Percentiles rank a stretch among this genome's conserved stretches.
Conservation (phyloP, 2,797 vertebrate species). For the Phalloptychus januarius region DNA sequence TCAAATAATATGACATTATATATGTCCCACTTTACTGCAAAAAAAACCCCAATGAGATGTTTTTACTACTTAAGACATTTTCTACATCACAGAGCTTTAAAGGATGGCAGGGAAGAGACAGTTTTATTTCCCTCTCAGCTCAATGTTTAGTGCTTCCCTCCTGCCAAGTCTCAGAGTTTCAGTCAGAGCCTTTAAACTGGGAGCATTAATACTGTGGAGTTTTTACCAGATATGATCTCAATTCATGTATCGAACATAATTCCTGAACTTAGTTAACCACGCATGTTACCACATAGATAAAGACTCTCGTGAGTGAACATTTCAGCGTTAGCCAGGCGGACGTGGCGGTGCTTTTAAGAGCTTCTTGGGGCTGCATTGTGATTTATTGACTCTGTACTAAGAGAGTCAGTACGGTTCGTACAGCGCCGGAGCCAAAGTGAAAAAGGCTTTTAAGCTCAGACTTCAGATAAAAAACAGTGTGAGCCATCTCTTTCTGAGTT, state of each 20-base stretch:
- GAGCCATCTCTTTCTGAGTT: constrained; percentile 13
- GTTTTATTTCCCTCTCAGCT: neutral
- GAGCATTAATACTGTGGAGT: constrained; percentile 34
- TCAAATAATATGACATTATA: neutral
- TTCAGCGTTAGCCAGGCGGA: constrained; percentile 33
- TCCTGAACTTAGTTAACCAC: constrained; percentile 24
- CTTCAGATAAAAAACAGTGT: constrained; percentile 33
- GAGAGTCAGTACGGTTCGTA: constrained; percentile 41
- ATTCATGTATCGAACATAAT: constrained; percentile 31
- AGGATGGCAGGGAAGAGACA: neutral
- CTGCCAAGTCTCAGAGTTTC: no score
- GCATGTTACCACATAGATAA: constrained; percentile 17
- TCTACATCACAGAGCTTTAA: neutral
- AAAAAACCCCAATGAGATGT: neutral
- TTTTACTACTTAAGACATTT: neutral
- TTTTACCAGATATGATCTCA: constrained; percentile 47
- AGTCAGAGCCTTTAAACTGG: constrained; percentile 42
- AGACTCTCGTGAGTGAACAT: neutral
- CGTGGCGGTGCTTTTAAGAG: constrained; percentile 26
- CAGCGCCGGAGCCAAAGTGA: constrained; percentile 31
- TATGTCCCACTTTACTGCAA: neutral
- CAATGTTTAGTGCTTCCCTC: constrained; percentile 44
- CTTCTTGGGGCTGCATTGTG: constrained; percentile 35
- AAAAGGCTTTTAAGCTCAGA: constrained; percentile 48
- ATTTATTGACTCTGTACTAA: constrained; percentile 52